Conservation (phyloP, 2,888 invertebrate species). For the Eupithecia inturbata region DNA sequence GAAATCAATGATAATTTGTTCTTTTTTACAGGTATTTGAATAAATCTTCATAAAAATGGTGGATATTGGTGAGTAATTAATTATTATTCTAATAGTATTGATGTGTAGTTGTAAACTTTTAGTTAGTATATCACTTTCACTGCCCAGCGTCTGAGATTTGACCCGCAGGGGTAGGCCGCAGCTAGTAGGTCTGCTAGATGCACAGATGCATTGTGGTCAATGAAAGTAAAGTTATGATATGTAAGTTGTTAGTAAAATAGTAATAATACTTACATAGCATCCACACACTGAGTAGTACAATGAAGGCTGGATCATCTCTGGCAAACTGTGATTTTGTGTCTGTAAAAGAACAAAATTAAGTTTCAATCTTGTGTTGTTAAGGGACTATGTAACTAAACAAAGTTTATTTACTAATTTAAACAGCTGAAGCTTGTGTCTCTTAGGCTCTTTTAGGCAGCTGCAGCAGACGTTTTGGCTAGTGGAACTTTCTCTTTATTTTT, state of each 20-base stretch:
- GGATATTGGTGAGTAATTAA: too few species aligned
- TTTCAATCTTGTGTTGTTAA: background rate
- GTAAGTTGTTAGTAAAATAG: too few species aligned
- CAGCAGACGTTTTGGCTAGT: background rate
- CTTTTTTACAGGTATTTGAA: background rate
- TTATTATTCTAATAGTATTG: too few species aligned
- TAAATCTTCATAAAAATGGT: background rate
- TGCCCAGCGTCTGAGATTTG: background rate
- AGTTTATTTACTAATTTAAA: background rate
- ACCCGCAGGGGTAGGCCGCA: background rate
- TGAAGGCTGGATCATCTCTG: constrained; percentile 98
- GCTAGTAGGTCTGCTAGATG: background rate
- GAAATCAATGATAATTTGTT: constrained; percentile 58
- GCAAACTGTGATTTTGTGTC: constrained; percentile 99
- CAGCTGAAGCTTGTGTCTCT: background rate
- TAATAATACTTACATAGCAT: constrained; percentile 87
- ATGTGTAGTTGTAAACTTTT: background rate
- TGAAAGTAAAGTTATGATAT: too few species aligned
- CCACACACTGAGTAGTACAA: constrained; percentile 94
- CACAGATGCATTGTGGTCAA: background rate
- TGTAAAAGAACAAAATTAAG: constrained; percentile 71
- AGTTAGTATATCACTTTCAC: background rate
- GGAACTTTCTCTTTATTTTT: background rate
- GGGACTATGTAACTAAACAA: too few species aligned
- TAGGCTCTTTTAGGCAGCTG: background rate